These are phyloP conservation scores for Tinamus major DNA, from an alignment of 2,797 vertebrate genomes.

Conservation along the genomic window DNA sequence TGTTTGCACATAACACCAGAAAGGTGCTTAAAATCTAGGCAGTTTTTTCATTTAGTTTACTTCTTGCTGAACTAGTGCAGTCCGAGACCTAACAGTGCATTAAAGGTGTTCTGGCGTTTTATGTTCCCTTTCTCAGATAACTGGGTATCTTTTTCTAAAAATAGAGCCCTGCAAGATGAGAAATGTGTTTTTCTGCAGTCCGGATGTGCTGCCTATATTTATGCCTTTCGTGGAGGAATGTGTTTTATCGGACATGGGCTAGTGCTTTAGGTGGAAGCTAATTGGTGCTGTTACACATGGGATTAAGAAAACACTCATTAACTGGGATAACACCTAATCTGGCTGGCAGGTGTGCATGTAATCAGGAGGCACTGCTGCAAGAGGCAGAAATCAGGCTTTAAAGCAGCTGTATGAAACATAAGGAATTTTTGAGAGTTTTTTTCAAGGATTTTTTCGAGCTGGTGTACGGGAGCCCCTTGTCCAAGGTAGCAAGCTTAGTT, in stretches of 20 bases:
- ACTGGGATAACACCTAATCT: not conserved
- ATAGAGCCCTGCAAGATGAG: not conserved
- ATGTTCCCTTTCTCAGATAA: not conserved
- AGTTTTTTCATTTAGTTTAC: not conserved
- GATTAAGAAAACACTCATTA: not conserved
- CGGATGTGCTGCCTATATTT: not conserved
- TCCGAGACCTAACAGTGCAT: not conserved
- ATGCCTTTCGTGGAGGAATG: not conserved
- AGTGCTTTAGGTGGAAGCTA: not conserved
- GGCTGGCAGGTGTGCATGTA: not conserved
- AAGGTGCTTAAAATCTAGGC: not conserved
- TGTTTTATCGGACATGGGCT: accelerated
- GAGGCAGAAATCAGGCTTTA: not conserved
- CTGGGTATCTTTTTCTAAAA: not conserved
- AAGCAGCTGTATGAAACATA: not conserved
- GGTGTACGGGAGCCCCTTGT: not conserved
- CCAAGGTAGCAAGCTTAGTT: not conserved
- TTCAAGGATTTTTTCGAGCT: not conserved
- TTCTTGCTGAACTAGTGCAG: not conserved
- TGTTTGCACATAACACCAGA: not conserved
- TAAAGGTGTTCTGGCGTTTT: not conserved
- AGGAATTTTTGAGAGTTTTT: too few species aligned
- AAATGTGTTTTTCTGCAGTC: not conserved
- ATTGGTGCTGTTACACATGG: not conserved
- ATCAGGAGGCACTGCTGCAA: not conserved